Evolutionary conservation across 2,113 vertebrate genomes (phyloP).

Genomic region (Apaloderma vittatum): DNA sequence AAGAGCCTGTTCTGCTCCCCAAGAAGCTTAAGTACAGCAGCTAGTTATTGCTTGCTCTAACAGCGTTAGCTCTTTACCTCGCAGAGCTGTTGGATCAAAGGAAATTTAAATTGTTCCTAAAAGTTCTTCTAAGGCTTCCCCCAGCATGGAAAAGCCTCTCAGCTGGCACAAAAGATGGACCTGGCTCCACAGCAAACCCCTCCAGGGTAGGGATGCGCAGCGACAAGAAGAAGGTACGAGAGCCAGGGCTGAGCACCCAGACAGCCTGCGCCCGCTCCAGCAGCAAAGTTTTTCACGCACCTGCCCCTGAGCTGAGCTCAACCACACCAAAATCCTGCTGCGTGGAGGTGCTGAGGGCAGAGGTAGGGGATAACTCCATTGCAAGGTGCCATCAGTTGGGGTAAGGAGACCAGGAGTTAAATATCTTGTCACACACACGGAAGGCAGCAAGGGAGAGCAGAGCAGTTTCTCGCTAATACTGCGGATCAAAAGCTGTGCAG

Average conservation of each 20-base stretch:
- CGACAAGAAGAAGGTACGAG: neutral
- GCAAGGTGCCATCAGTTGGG: neutral
- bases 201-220: neutral
- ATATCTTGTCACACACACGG: rapidly evolving
- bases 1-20: neutral
- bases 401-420: neutral
- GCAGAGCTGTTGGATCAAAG: constrained; percentile 27
- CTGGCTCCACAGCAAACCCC: neutral
- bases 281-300: neutral
- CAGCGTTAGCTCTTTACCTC: neutral
- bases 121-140: neutral
- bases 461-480: neutral
- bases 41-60: neutral
- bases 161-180: neutral
- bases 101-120: neutral
- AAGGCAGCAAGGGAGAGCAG: neutral
- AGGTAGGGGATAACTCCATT: neutral
- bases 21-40: neutral
- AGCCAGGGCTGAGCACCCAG: neutral
- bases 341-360: neutral
- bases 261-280: rapidly evolving
- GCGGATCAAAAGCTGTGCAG: neutral
- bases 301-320: neutral
- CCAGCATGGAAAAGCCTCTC: neutral
- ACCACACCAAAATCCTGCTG: neutral